These are phyloP conservation scores for Theretra japonica DNA, from an alignment of 2,888 invertebrate genomes.

Conservation along the genomic window DNA sequence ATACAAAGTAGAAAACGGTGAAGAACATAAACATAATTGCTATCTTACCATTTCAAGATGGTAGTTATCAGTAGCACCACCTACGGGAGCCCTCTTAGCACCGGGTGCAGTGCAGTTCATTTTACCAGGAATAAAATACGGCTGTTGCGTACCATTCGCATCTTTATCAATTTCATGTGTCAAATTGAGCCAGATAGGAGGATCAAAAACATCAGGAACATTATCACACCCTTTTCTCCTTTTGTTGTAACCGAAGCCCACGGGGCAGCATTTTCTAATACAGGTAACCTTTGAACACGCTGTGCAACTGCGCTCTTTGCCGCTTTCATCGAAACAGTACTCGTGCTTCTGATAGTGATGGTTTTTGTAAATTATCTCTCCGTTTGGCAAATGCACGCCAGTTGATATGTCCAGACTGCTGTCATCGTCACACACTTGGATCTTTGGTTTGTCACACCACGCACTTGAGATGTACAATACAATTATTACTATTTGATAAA, in stretches of 20 bases:
- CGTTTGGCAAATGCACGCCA: constrained; percentile 48
- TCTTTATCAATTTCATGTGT: constrained; percentile 43
- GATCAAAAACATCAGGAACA: constrained; percentile 49
- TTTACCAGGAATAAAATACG: constrained; percentile 57
- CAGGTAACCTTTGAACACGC: constrained; percentile 54
- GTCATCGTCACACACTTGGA: constrained; percentile 47
- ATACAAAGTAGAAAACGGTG: no score
- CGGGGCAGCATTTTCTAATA: constrained; percentile 64
- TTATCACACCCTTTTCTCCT: constrained; percentile 47
- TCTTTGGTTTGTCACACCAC: constrained; percentile 16
- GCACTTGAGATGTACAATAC: constrained; percentile 40
- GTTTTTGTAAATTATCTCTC: constrained; percentile 42
- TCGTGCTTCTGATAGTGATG: constrained; percentile 49
- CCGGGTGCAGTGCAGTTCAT: constrained; percentile 47
- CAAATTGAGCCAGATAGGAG: constrained; percentile 55
- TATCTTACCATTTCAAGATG: constrained; percentile 58
- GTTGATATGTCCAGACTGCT: constrained; percentile 54
- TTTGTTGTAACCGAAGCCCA: constrained; percentile 52
- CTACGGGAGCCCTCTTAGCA: constrained; percentile 44
- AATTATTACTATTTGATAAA: constrained; percentile 32
- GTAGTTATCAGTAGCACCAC: constrained; percentile 37
- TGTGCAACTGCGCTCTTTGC: constrained; percentile 53
- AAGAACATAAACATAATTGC: background rate
- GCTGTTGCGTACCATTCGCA: constrained; percentile 48
- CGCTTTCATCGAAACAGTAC: constrained; percentile 51